A percentile compares a stretch with the other conserved stretches of the same genome.
phyloP scores from a whole-genome alignment of 2,888 invertebrate genomes.

The Malthinus flaveolus region DNA sequence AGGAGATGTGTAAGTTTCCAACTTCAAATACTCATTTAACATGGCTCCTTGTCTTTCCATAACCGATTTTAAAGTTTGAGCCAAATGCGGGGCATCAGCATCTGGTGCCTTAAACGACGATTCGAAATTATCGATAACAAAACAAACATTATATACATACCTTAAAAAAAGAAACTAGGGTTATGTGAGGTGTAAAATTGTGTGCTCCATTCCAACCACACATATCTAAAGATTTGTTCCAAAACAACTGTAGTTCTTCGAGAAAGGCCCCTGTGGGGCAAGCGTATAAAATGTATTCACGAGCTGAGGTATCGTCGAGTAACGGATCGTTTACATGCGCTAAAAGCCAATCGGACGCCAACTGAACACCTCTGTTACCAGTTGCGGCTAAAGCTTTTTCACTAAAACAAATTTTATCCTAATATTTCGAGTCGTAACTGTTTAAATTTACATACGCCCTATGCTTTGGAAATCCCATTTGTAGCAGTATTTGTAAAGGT shows the following conservation, averaged over 20 bases:
- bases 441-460: conserved; percentile 73
- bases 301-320: conserved; percentile 73
- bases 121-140: conserved; percentile 4
- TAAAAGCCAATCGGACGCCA: conserved; percentile 88
- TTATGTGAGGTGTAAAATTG: conserved; percentile 88
- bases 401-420: conserved; percentile 55
- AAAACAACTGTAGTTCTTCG: conserved; percentile 74
- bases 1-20: conserved; percentile 83
- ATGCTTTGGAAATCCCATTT: conserved; percentile 87
- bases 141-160: conserved; percentile 51
- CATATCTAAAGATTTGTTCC: conserved; percentile 72
- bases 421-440: conserved; percentile 10
- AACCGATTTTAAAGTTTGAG: conserved; percentile 73
- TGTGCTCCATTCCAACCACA: conserved; percentile 91
- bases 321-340: conserved; percentile 86
- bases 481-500: conserved; percentile 79
- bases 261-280: conserved; percentile 80
- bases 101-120: conserved; percentile 68
- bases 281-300: conserved; percentile 87
- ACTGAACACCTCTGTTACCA: conserved; percentile 83
- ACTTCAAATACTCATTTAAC: conserved; percentile 66
- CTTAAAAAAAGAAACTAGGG: conserved; percentile 86
- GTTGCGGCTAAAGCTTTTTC: conserved; percentile 90
- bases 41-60: conserved; percentile 71
- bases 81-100: conserved; percentile 70